Base-by-base conservation (phyloP, 2,888 invertebrate species). In the Philaethria dido region DNA sequence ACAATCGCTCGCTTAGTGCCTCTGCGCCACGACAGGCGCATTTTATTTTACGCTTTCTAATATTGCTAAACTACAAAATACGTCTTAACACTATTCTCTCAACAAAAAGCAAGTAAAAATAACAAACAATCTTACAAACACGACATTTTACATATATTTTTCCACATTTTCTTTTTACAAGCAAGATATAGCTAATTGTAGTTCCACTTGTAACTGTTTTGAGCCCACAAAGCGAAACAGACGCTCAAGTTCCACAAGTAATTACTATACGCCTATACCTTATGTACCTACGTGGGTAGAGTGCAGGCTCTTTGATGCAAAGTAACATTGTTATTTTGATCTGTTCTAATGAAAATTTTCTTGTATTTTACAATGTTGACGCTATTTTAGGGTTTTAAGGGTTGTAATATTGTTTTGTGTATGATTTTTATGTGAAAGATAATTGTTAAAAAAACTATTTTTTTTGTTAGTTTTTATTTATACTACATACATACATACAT, bases 211-310 rank as follows among this genome's bases (percentile, higher is more conserved):
- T 55, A 42, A 39, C 57, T 47, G 42, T 39, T 59, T 48, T 5
- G 63, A 59, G 57, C 63, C 54, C 62, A 66, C 66, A 66, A 66
- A 66, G 64, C 45, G 55, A 45, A 63, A 44, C 62, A 67, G 62
- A 20, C 36, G 61, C 57, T 67, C 42, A 67, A 62, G 62, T 66
- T 66, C 55, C 39, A 33, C 45, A 20, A 62, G 62, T 66, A 67
- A 67, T 67, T 67, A 67, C 62, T 42, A 64, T 20, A 18, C 39
- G 42, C 54, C 55, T 62, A 48, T 36, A 54, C 18, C 14, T 18
- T 11, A n/a, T 33, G 29, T 55, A 55, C 18, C 13, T 20, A n/a
- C n/a, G n/a, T 50, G 9, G 0, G 47, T 47, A 47, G 20, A 18
- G 48, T 48, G 52, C 52, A 29, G 11, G 29, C 22, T 22, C 20